Percentiles rank a stretch among this genome's conserved stretches.
Conservation (phyloP, 2,888 invertebrate species). For the Apamea sordens region DNA sequence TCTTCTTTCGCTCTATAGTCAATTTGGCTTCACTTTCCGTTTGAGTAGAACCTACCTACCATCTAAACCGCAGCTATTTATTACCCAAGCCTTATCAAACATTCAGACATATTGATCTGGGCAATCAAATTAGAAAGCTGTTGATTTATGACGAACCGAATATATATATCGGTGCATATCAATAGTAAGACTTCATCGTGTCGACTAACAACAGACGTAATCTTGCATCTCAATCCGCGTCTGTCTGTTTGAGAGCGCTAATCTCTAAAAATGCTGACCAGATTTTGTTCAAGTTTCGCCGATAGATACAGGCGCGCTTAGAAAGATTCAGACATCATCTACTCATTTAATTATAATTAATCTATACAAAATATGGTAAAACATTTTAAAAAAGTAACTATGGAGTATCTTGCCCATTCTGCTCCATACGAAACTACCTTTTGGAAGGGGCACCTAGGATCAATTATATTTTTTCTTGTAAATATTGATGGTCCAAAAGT, state of each 20-base stretch:
- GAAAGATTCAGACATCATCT: background rate
- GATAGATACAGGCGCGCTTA: background rate
- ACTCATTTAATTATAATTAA: background rate
- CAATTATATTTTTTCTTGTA: background rate
- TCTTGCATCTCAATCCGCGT: constrained; percentile 15
- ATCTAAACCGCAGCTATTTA: constrained; percentile 30
- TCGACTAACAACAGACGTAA: constrained; percentile 10
- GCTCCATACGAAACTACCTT: background rate
- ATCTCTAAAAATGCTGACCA: constrained; percentile 13
- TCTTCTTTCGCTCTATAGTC: background rate
- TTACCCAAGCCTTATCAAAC: constrained; percentile 41
- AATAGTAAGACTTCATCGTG: constrained; percentile 24
- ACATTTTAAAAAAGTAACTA: background rate
- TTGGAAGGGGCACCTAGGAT: background rate
- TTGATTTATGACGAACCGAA: constrained; percentile 44
- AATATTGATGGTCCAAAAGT: too few species aligned
- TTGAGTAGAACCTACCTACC: constrained; percentile 3
- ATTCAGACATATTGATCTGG: constrained; percentile 54
- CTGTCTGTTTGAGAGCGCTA: background rate
- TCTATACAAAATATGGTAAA: too few species aligned
- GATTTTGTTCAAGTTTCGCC: constrained; percentile 11
- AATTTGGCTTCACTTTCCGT: background rate
- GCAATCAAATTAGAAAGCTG: constrained; percentile 59
- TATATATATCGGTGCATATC: constrained; percentile 26
- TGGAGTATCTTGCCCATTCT: background rate